Evolutionary conservation across 2,797 vertebrate genomes (phyloP).

Genomic region (Antrozous pallidus): DNA sequence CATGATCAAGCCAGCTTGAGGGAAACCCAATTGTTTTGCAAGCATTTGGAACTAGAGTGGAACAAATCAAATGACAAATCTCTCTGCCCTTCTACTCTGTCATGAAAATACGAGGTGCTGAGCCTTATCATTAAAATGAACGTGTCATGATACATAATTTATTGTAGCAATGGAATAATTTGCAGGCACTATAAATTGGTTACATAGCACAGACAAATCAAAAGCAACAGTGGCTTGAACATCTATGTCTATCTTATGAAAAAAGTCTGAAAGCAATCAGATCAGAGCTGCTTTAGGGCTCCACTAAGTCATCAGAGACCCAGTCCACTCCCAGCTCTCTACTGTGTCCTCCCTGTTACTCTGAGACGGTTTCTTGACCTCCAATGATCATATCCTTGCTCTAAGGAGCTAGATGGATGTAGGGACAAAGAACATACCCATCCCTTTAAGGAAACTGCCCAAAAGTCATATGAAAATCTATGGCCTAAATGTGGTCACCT

Average conservation of each 20-base stretch:
- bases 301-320: background rate
- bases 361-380: background rate
- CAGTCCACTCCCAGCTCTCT: background rate
- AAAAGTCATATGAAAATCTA: background rate
- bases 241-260: background rate
- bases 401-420: background rate
- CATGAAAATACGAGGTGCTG: constrained; percentile 2
- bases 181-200: background rate
- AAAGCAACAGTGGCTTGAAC: background rate
- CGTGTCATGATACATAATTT: background rate
- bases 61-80: constrained; percentile 44
- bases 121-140: background rate
- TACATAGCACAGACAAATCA: background rate
- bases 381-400: background rate
- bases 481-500: background rate
- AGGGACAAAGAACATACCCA: background rate
- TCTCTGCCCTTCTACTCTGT: constrained; percentile 41
- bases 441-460: background rate
- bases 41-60: background rate
- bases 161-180: background rate
- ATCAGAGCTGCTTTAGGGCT: background rate
- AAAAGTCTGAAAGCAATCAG: background rate
- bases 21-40: constrained; percentile 19
- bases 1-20: background rate
- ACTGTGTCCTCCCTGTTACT: background rate